Evolutionary conservation across 2,888 invertebrate species (phyloP).

Genomic region (Lepeophtheirus nordmannii): DNA sequence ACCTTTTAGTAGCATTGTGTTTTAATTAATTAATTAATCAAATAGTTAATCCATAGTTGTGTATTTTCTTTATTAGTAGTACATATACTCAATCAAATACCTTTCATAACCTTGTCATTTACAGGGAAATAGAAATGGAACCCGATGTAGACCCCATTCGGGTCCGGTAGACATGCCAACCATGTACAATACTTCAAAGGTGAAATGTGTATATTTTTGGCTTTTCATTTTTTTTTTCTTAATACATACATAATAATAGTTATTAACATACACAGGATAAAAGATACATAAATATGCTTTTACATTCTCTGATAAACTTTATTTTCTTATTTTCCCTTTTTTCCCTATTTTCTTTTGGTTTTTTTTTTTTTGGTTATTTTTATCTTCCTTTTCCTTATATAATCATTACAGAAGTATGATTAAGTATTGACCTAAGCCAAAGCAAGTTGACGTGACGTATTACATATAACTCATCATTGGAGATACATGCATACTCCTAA

Average conservation of each 20-base stretch:
- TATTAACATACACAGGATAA: too few species aligned
- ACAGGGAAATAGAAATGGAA: background rate
- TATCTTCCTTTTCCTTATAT: background rate
- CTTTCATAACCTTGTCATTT: background rate
- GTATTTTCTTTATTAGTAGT: too few species aligned
- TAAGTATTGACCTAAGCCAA: background rate
- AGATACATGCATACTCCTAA: too few species aligned
- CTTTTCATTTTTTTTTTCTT: too few species aligned
- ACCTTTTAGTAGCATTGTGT: too few species aligned
- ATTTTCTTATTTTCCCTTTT: background rate
- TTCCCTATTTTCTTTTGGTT: background rate
- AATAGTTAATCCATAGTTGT: too few species aligned
- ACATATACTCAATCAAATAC: too few species aligned
- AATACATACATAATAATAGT: too few species aligned
- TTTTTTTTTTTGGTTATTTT: background rate
- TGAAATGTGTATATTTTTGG: background rate
- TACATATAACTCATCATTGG: too few species aligned
- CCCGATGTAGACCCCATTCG: conserved; percentile 14
- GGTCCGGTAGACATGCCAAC: conserved; percentile 8
- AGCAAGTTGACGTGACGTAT: background rate
- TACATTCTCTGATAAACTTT: background rate
- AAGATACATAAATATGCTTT: too few species aligned
- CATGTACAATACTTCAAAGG: conserved; percentile 4
- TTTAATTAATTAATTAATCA: too few species aligned
- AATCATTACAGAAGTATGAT: conserved; percentile 4